Conservation (phyloP, 2,113 vertebrate species). For the Xerus inauris region DNA sequence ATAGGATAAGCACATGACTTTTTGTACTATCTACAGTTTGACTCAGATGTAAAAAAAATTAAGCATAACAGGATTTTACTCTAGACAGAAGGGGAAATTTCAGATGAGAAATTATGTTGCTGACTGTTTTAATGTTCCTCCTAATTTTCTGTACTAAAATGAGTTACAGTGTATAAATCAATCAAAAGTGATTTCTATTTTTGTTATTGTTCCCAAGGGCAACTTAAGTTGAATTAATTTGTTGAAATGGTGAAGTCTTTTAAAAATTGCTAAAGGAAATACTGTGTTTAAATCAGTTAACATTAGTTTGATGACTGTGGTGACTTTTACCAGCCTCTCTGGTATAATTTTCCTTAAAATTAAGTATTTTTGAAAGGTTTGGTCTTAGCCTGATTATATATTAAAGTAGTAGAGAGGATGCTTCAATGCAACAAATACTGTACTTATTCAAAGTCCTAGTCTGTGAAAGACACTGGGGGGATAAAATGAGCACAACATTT, state of each 20-base stretch:
- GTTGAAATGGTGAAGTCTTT: slow-evolving; percentile 1
- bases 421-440: not conserved
- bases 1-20: not conserved
- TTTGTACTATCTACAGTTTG: slow-evolving; percentile 1
- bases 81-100: slow-evolving; percentile 30
- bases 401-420: not conserved
- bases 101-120: not conserved
- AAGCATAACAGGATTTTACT: not conserved
- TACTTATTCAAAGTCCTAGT: not conserved
- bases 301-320: slow-evolving; percentile 57
- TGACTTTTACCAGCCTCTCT: slow-evolving; percentile 54
- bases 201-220: slow-evolving; percentile 60
- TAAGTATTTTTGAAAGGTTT: slow-evolving; percentile 35
- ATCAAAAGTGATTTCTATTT: slow-evolving; percentile 59
- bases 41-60: not conserved
- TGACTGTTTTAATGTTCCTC: slow-evolving; percentile 56
- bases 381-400: not conserved
- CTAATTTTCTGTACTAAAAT: slow-evolving; percentile 22
- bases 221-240: slow-evolving; percentile 60
- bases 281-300: slow-evolving; percentile 48
- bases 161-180: slow-evolving; percentile 52
- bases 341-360: slow-evolving; percentile 53
- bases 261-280: slow-evolving; percentile 59
- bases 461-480: not conserved
- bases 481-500: not conserved